These are phyloP conservation scores for Drosophila nasuta DNA, from an alignment of 1,140 invertebrate species.

Conservation along the genomic window DNA sequence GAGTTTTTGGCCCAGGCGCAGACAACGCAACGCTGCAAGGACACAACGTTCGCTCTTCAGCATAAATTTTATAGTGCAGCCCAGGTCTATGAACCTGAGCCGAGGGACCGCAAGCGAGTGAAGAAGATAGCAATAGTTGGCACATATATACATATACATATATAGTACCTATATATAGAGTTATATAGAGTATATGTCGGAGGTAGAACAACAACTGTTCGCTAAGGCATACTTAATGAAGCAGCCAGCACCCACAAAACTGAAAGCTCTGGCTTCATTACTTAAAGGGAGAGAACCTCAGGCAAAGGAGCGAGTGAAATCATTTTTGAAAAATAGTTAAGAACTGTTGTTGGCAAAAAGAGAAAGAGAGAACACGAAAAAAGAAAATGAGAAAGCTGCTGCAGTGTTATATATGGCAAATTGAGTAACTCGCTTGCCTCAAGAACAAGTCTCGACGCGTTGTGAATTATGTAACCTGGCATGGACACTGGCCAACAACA, in stretches of 20 bases:
- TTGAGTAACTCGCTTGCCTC: constrained; percentile 72
- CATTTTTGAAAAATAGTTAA: constrained; percentile 78
- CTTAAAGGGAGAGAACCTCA: constrained; percentile 43
- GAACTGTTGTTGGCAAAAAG: constrained; percentile 38
- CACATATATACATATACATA: background rate
- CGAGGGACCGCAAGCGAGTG: background rate
- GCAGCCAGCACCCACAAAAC: constrained; percentile 79
- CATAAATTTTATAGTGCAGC: constrained; percentile 81
- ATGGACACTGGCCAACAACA: constrained; percentile 55
- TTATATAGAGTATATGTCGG: constrained; percentile 26
- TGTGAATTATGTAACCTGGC: constrained; percentile 77
- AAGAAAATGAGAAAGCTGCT: constrained; percentile 33
- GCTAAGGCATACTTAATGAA: constrained; percentile 75
- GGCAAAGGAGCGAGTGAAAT: background rate
- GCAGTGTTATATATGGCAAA: constrained; percentile 75
- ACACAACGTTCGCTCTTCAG: constrained; percentile 70
- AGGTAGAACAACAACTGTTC: constrained; percentile 15
- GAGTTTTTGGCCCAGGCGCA: constrained; percentile 31
- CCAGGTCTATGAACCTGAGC: constrained; percentile 72
- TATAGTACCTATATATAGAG: background rate
- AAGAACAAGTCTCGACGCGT: constrained; percentile 40
- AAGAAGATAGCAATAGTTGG: constrained; percentile 5
- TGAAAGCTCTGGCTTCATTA: constrained; percentile 77
- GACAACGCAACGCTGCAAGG: constrained; percentile 71
- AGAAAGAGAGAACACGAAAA: background rate